Conservation (phyloP, 1,140 invertebrate genomes). For the Steinernema khuongi region DNA sequence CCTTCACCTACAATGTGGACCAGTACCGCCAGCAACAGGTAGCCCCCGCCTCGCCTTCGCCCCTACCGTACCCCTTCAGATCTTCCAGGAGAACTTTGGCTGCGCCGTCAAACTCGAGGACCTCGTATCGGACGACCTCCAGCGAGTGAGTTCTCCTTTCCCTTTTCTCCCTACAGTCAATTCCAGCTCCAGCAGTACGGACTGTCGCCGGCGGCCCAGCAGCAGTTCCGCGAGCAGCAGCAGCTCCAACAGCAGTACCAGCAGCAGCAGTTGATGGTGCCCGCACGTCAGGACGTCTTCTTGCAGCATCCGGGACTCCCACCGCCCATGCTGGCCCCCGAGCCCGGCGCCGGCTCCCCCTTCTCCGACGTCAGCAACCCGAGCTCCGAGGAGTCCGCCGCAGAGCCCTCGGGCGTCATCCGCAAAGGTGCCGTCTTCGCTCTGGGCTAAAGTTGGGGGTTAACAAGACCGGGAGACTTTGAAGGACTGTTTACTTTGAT, state of each 20-base stretch:
- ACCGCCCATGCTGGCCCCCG: not conserved
- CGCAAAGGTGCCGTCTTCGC: not conserved
- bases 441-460: too few species aligned
- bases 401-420: not conserved
- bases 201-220: not conserved
- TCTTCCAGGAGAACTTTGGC: not conserved
- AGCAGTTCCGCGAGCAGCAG: constrained; percentile 1
- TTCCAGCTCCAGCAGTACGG: constrained; percentile 4
- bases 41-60: not conserved
- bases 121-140: constrained; percentile 4
- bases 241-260: not conserved
- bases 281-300: not conserved
- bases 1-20: constrained; percentile 10
- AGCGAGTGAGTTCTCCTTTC: not conserved
- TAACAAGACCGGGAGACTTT: too few species aligned
- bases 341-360: not conserved
- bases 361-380: not conserved
- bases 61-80: not conserved
- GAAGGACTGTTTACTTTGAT: too few species aligned
- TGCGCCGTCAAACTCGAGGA: not conserved
- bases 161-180: not conserved
- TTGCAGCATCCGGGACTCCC: not conserved
- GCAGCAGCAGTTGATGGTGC: not conserved
- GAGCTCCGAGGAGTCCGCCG: not conserved
- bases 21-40: constrained; percentile 12